Evolutionary conservation across 1,140 invertebrate genomes (phyloP), one percentile per base, ranked within the genome.

Genomic region (Euura saliciscinereae): DNA sequence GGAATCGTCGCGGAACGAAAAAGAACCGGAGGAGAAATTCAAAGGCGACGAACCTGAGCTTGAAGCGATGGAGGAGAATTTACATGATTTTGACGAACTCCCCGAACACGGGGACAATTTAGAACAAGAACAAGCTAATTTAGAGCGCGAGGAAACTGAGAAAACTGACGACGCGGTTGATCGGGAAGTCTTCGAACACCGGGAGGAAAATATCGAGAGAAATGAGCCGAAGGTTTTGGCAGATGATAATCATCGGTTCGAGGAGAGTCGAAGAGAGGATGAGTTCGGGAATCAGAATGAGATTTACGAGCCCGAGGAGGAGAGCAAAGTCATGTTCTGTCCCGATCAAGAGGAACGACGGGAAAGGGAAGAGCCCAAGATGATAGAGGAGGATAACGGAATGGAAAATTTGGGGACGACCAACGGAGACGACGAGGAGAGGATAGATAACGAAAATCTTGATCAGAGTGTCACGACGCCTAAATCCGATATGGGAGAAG

Each of bases 331-430:
- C 0, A 28, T 28, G 28, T 28, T 13, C 59, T 64, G 66, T 67
- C 66, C 66, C 2, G 66, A 67, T 43, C 11, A 11, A 84, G 71
- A 76, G 66, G 43, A 72, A 44, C 42, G 42, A 2, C 43, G 69
- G 43, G 70, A 70, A 45, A 72, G n/a, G 11, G 65, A 46, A 8
- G 43, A 66, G 66, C 70, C 43, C 65, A 13, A 64, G 46, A 70
- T 71, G 68, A 59, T 75, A 59, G 8, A 51, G 10, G 28, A 70
- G 70, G 68, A 46, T 68, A 68, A 65, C 44, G 71, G 59, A 70
- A 28, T 28, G 66, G 71, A 71, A 45, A 13, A 66, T 66, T 8
- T 45, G 59, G 65, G 69, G 67, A 43, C 43, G 28, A 67, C 66
- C 28, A 67, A 67, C 28, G 28, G 28, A 28, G 28, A 28, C 28